phyloP scores from a whole-genome alignment of 1,140 invertebrate species.

The Leptinotarsa defecta region DNA sequence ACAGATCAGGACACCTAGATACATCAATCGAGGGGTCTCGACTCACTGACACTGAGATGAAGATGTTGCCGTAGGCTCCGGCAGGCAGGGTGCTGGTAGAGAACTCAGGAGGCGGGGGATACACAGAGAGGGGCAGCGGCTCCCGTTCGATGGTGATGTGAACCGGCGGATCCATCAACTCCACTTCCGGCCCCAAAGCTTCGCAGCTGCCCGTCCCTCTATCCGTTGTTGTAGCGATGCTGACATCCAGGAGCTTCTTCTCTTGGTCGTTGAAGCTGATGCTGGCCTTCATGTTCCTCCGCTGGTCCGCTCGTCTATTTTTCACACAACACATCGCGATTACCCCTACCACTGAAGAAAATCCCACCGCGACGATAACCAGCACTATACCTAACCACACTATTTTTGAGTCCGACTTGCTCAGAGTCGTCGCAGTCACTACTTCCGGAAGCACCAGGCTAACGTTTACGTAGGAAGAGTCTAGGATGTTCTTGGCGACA shows the following conservation, averaged over 20 bases:
- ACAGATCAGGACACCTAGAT: conserved; percentile 75
- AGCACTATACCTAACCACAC: conserved; percentile 63
- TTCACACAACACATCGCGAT: conserved; percentile 64
- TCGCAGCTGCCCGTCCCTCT: conserved; percentile 67
- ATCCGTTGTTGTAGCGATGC: conserved; percentile 77
- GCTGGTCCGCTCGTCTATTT: conserved; percentile 62
- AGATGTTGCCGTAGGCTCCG: conserved; percentile 72
- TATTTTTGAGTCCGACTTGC: conserved; percentile 65
- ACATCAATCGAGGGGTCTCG: conserved; percentile 66
- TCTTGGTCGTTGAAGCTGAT: conserved; percentile 83
- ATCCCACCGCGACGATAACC: conserved; percentile 59
- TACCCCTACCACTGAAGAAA: conserved; percentile 59
- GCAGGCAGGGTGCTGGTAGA: conserved; percentile 65
- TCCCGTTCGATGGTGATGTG: conserved; percentile 80
- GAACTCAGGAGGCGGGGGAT: conserved; percentile 69
- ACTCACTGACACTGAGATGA: conserved; percentile 74
- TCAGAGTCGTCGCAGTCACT: conserved; percentile 66
- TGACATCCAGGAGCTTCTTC: conserved; percentile 78
- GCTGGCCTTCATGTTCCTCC: conserved; percentile 71
- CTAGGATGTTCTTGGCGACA: conserved; percentile 75
- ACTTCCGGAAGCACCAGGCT: conserved; percentile 73
- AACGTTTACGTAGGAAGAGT: conserved; percentile 69
- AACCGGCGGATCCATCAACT: conserved; percentile 62
- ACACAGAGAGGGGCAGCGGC: conserved; percentile 57
- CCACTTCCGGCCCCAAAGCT: conserved; percentile 58